Evolutionary conservation across 2,113 vertebrate species (phyloP), one percentile per base, ranked within the genome.

Genomic region (Hystrix brachyura): DNA sequence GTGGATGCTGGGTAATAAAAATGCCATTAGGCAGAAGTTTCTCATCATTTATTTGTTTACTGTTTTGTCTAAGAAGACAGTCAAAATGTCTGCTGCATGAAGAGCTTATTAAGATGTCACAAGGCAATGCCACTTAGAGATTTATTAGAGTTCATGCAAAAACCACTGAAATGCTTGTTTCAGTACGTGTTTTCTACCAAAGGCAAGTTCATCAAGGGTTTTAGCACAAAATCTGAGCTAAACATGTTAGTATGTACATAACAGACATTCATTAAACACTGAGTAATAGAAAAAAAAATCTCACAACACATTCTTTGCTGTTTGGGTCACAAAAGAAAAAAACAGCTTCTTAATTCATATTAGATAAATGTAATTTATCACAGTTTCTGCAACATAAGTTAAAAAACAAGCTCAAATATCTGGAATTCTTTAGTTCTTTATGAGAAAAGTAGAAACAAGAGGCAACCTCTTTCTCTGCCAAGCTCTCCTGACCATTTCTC

Each of bases 91-190:
- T 92, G 38, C 55, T 92, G 25, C 27, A 43, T 78, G 86, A 95
- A 67, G 2, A 60, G 69, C 1, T 94, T 93, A 94, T 91, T 91
- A 62, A 78, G 5, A 55, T 21, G 78, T 60, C 34, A 60, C 17
- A 67, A 82, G 13, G 25, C 38, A 84, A 89, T 93, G 14, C 7
- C 78, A 91, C 82, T 55, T 43, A 91, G 57, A 87, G 57, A 51
- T 89, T 91, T 91, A 91, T 86, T 96, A 88, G 12, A 29, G 21
- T 74, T 74, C 3, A 29, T 90, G 57, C 78, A 86, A 89, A 86
- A 88, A 90, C 87, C 18, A 86, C 29, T 76, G n/a, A 78, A 71
- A 46, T 87, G 10, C 89, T 96, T 91, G 3, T 82, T 97, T 82
- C 87, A 62, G n/a, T 46, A 74, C 95, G n/a, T 83, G 51, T 83